These are phyloP conservation scores for Vanacampus margaritifer DNA, from an alignment of 2,113 vertebrate genomes.

Conservation along the genomic window DNA sequence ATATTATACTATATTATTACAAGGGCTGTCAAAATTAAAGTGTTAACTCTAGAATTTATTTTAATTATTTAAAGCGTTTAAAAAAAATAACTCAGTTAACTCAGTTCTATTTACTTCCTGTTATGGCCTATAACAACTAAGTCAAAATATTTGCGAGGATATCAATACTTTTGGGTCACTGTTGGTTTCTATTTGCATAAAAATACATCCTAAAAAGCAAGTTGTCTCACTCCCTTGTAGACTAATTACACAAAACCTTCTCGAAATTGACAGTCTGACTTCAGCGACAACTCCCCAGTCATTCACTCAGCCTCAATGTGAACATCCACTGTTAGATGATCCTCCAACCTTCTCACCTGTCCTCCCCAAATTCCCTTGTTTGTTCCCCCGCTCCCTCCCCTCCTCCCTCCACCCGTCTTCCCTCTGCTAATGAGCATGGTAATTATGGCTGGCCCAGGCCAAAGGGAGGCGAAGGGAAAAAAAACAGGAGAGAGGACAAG, in stretches of 20 bases:
- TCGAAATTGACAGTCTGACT: not conserved
- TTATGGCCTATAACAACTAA: too few species aligned
- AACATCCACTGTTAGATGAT: slow-evolving; percentile 19
- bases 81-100: too few species aligned
- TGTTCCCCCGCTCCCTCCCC: slow-evolving; percentile 34
- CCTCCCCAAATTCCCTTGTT: slow-evolving; percentile 49
- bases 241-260: slow-evolving; percentile 20
- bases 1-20: too few species aligned
- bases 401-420: slow-evolving; percentile 34
- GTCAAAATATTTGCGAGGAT: too few species aligned
- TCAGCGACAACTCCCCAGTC: not conserved
- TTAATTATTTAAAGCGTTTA: too few species aligned
- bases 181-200: too few species aligned
- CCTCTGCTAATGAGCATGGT: slow-evolving; percentile 71
- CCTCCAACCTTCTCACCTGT: slow-evolving; percentile 41
- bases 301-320: slow-evolving; percentile 1
- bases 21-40: too few species aligned
- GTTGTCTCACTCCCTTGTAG: not conserved
- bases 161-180: not conserved
- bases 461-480: slow-evolving; percentile 49
- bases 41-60: too few species aligned
- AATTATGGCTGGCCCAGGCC: slow-evolving; percentile 68
- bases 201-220: too few species aligned
- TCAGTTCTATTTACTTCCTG: too few species aligned
- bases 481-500: slow-evolving; percentile 46